Conservation (phyloP, 1,140 invertebrate genomes). For the Berghia stephanieae region DNA sequence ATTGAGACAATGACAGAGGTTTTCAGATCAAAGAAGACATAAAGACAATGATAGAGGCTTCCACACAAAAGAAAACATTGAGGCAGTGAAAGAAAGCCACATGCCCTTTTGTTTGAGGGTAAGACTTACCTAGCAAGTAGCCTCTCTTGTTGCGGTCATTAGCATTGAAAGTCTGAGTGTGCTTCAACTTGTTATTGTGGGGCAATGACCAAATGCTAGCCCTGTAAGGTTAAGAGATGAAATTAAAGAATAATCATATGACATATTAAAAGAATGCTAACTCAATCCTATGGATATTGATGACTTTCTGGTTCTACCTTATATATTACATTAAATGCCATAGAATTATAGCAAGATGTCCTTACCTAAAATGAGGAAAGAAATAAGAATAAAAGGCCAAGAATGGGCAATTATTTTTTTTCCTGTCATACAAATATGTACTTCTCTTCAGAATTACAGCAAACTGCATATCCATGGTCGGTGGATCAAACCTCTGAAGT, state of each 20-base stretch:
- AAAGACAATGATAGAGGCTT: not conserved
- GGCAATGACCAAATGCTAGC: constrained; percentile 81
- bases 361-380: no score
- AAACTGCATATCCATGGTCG: no score
- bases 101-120: no score
- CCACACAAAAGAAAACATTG: no score
- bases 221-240: constrained; percentile 36
- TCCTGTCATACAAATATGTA: no score
- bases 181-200: constrained; percentile 89
- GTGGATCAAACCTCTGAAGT: no score
- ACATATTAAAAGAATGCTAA: not conserved
- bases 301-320: no score
- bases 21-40: not conserved
- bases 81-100: no score
- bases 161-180: constrained; percentile 94
- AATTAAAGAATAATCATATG: constrained; percentile 10
- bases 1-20: no score
- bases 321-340: no score
- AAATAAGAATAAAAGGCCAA: not conserved
- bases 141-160: constrained; percentile 87
- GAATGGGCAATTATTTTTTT: not conserved
- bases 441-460: no score
- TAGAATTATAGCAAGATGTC: no score
- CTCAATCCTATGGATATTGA: not conserved
- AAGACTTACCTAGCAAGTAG: constrained; percentile 76